Base-by-base conservation (phyloP, 2,888 invertebrate genomes). In the Girardia tigrina region DNA sequence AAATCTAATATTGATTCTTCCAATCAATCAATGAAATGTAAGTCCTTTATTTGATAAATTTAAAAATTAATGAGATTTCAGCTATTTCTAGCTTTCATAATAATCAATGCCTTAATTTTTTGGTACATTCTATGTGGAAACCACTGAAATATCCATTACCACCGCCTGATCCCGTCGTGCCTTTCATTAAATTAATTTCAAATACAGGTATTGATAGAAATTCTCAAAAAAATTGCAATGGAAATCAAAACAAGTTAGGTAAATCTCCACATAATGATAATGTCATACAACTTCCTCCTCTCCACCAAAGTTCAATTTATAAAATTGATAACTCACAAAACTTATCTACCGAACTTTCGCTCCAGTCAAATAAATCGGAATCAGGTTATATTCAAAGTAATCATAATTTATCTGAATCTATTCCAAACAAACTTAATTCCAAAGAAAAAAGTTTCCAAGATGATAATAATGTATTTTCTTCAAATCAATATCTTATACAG, bases 131-230 rank as follows among this genome's bases (percentile, higher is more conserved):
- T 2, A 56, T 56, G 56, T 56, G 56, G 56, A 56, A 56, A 20
- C 56, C 56, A n/a, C 23, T 56, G n/a, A 56, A 56, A 56, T 56
- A 56, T 56, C 56, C 56, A 12, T n/a, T 56, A 56, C 4, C 56
- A 12, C 20, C 56, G 23, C 56, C 56, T 56, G 56, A 56, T 23
- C 56, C 56, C 4, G 2, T 56, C n/a, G 56, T 56, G 56, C 56
- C 56, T 56, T 56, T 56, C 56, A 56, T 56, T 56, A 56, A 56
- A 56, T 56, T 16, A 56, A 56, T 56, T 8, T 56, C 56, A 56
- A 56, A 23, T 56, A 56, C 56, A 4, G 56, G 56, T 56, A 56
- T 56, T 56, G 23, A n/a, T 23, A 56, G 56, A 56, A 56, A 56
- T 56, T 20, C 56, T 20, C 56, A 56, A 56, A 56, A 4, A n/a